Percentiles rank a stretch among this genome's conserved stretches.
These are phyloP conservation scores for Nephrotoma guestfalica DNA, from an alignment of 2,888 invertebrate genomes.

Conservation along the genomic window DNA sequence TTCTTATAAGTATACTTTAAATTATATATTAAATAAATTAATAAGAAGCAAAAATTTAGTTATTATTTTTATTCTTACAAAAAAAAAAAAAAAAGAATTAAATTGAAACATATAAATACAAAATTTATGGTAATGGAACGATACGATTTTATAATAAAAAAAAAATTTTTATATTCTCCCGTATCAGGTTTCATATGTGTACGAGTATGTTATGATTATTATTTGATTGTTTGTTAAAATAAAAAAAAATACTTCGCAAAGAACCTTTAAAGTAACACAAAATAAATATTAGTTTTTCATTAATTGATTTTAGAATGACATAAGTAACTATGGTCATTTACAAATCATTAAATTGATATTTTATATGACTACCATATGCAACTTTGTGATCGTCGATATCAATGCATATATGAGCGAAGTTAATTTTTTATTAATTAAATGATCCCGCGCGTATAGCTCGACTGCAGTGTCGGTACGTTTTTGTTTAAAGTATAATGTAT, in stretches of 20 bases:
- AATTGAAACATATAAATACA: background rate
- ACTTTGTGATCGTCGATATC: background rate
- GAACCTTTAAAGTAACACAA: background rate
- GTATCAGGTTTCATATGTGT: background rate
- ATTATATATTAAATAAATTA: background rate
- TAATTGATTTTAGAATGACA: background rate
- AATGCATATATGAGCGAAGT: background rate
- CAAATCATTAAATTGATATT: background rate
- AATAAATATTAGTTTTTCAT: background rate
- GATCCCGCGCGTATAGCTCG: background rate
- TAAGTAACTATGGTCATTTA: background rate
- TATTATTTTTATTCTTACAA: background rate
- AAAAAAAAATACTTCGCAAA: background rate
- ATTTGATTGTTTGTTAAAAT: background rate
- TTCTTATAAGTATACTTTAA: background rate
- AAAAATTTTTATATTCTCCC: background rate
- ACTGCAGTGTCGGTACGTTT: background rate
- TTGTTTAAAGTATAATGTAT: background rate
- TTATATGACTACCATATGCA: background rate
- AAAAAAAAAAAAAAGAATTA: background rate
- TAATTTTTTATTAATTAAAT: background rate
- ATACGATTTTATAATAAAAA: background rate
- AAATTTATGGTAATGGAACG: background rate
- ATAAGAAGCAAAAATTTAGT: background rate
- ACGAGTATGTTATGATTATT: background rate